Base-by-base conservation (phyloP, 2,888 invertebrate species). In the Lepas anatifera region DNA sequence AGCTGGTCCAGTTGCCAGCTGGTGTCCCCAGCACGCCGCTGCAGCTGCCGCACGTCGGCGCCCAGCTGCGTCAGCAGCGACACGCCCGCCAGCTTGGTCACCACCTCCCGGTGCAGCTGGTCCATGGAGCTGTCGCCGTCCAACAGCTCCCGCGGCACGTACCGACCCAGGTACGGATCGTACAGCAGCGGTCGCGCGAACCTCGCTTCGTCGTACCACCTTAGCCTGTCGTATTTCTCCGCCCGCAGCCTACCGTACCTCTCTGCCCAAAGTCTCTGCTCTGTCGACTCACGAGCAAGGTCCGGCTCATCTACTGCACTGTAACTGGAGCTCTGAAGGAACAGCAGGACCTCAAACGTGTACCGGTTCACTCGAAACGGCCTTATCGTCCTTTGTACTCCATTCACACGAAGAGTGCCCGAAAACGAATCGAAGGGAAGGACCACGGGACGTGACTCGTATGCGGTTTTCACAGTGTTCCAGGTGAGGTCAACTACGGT, bases 341-440 rank as follows among this genome's bases (percentile, higher is more conserved):
- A 58, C 32, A 58, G 58, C 18, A 58, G 16, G 25, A 58, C 58
- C 58, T 58, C 58, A 35, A 58, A 58, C 8, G 58, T 58, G 58
- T 22, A 58, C 22, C 58, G 58, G 22, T 32, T 58, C 18, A 58
- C 35, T 32, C 35, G 58, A 35, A 58, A 58, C 2, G 58, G 58
- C 58, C 7, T 35, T 16, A 58, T 11, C 22, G 22, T 32, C 58
- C 32, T 32, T 7, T 18, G 2, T 2, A 22, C 58, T 32, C 58
- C 58, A 35, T 35, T 22, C 1, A 58, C 35, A 1, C 58, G 35
- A 1, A 58, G 58, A 18, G 58, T 22, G 58, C 35, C 58, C 7
- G 18, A 10, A 22, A 35, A 58, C 35, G 16, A 8, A 35, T 35
- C 58, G 48, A 48, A 48, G 25, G 48, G 48, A n/a, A 48, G 48